Conservation (phyloP, 2,113 vertebrate species). For the Actenoides hombroni region DNA sequence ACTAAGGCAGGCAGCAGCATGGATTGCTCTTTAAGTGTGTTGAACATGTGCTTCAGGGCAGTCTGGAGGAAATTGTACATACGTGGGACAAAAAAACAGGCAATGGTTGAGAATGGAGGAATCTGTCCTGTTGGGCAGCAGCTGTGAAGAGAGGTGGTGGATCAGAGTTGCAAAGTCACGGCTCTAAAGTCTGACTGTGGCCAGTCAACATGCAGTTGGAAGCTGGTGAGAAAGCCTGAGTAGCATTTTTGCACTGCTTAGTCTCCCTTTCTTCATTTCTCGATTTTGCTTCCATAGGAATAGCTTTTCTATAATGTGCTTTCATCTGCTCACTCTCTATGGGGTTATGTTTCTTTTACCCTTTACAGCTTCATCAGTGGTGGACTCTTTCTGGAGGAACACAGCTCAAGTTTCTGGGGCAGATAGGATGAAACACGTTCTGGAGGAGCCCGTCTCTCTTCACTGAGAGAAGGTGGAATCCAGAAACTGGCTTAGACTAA, state of each 20-base stretch:
- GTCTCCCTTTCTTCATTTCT: neutral
- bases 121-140: neutral
- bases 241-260: rapidly evolving
- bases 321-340: neutral
- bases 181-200: neutral
- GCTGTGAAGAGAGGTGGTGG: neutral
- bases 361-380: too few species aligned
- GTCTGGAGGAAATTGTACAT: neutral
- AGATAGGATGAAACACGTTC: neutral
- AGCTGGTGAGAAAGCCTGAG: neutral
- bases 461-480: neutral
- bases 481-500: neutral
- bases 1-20: neutral
- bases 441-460: neutral
- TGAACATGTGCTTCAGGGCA: neutral
- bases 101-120: neutral
- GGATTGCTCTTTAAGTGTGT: neutral
- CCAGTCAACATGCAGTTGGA: neutral
- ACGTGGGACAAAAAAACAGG: neutral
- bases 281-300: neutral
- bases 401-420: neutral
- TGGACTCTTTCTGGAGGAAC: neutral
- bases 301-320: neutral
- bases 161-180: neutral
- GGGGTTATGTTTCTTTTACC: neutral